Base-by-base conservation (phyloP, 2,113 vertebrate genomes). In the Ornithorhynchus anatinus region DNA sequence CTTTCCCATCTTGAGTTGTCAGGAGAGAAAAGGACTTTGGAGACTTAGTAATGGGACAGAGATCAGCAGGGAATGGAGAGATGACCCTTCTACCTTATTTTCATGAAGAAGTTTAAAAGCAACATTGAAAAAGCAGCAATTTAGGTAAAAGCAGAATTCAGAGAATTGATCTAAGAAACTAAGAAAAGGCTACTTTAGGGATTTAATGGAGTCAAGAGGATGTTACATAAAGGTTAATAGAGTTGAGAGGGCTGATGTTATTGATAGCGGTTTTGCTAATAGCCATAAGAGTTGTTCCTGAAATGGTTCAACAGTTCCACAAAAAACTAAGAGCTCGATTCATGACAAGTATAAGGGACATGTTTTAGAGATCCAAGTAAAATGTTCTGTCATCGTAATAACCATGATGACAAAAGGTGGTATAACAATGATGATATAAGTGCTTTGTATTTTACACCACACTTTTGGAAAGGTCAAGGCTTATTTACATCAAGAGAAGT, bases 121-220 rank as follows among this genome's bases (percentile, higher is more conserved):
- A 56, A 25, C 25, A 5, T 40, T 74, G 77, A 43, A 78, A 75
- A 39, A 25, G 59, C 33, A 53, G 8, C 32, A 59, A 77, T 37
- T 3, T 14, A 10, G 27, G 42, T 37, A 51, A 66, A 72, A 74
- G 22, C 29, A n/a, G n/a, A n/a, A n/a, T n/a, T n/a, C 11, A 60
- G 25, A 17, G 8, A 47, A 22, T 64, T 80, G 51, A 13, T 12
- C 51, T 67, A 42, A 59, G 31, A 58, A 17, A 23, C 12, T 19
- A 69, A 72, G 38, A 59, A 63, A 63, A n/a, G 25, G 25, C 25
- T 27, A 69, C n/a, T n/a, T n/a, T n/a, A n/a, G n/a, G n/a, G n/a
- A 23, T 27, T 50, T 50, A 50, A 9, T 50, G 25, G 47, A 29
- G 27, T 5, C 47, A 10, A 29, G 9, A 50, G 8, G 15, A 29